phyloP scores from a whole-genome alignment of 2,797 vertebrate genomes.

The Thripadectes ignobilis region DNA sequence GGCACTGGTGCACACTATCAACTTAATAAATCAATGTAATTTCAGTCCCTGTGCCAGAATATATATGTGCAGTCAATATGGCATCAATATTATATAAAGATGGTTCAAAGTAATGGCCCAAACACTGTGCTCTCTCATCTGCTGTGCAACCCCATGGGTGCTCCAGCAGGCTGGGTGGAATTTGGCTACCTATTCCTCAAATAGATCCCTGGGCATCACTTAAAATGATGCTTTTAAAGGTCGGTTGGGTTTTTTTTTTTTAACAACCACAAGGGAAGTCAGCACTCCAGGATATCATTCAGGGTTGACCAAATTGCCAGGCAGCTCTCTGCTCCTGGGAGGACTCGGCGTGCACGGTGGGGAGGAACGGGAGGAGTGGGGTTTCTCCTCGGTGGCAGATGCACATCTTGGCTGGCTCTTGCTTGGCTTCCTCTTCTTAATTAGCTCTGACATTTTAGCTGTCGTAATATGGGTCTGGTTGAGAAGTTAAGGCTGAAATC shows the following conservation, averaged over 20 bases:
- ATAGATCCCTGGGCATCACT: constrained; percentile 19
- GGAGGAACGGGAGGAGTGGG: not conserved
- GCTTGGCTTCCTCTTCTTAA: constrained; percentile 7
- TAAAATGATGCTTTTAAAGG: constrained; percentile 34
- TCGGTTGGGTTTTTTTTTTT: not conserved
- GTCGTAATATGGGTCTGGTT: not conserved
- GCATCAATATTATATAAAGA: constrained; percentile 4
- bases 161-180: not conserved
- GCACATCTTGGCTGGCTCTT: not conserved
- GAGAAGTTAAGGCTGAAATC: not conserved
- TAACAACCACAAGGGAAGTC: constrained; percentile 54
- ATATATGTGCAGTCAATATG: not conserved
- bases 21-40: constrained; percentile 68
- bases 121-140: not conserved
- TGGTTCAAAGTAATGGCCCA: not conserved
- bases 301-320: constrained; percentile 66
- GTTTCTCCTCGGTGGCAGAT: constrained; percentile 2
- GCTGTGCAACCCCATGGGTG: not conserved
- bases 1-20: constrained; percentile 10
- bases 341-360: not conserved
- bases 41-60: not conserved
- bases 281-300: constrained; percentile 46
- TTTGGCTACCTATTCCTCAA: constrained; percentile 31
- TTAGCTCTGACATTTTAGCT: constrained; percentile 24
- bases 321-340: not conserved